Evolutionary conservation across 2,797 vertebrate species (phyloP).

Genomic region (Anguilla pacifica): DNA sequence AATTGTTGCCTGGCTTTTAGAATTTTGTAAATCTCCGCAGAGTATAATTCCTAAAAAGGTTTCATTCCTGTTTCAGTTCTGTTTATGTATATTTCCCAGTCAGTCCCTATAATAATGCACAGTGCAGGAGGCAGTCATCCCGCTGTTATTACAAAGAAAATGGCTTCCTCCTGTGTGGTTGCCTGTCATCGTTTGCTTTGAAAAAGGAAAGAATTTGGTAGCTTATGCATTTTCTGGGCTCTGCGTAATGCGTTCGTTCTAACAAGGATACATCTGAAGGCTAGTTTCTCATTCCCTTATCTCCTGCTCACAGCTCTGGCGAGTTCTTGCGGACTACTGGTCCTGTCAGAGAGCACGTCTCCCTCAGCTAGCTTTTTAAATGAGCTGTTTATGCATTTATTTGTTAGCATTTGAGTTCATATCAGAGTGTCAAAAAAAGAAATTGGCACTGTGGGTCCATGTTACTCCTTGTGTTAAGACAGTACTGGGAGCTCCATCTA

Average conservation of each 20-base stretch:
- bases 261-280: slow-evolving; percentile 21
- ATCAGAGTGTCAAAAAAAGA: neutral
- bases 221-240: slow-evolving; percentile 34
- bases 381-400: neutral
- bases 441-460: slow-evolving; percentile 4
- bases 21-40: neutral
- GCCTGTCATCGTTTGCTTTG: slow-evolving; percentile 27
- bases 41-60: neutral
- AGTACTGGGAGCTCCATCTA: neutral
- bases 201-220: slow-evolving; percentile 32
- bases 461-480: neutral
- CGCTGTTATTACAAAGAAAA: slow-evolving; percentile 35
- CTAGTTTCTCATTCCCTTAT: slow-evolving; percentile 47
- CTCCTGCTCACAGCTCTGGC: slow-evolving; percentile 48
- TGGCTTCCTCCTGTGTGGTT: slow-evolving; percentile 1
- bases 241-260: slow-evolving; percentile 21
- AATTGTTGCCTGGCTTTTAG: neutral
- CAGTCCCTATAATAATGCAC: neutral
- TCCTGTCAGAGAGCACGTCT: neutral
- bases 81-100: neutral
- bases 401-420: neutral
- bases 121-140: neutral
- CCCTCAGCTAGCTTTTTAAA: neutral
- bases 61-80: too few species aligned
- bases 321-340: neutral